phyloP scores from a whole-genome alignment of 1,140 invertebrate genomes.

The Portunus trituberculatus region DNA sequence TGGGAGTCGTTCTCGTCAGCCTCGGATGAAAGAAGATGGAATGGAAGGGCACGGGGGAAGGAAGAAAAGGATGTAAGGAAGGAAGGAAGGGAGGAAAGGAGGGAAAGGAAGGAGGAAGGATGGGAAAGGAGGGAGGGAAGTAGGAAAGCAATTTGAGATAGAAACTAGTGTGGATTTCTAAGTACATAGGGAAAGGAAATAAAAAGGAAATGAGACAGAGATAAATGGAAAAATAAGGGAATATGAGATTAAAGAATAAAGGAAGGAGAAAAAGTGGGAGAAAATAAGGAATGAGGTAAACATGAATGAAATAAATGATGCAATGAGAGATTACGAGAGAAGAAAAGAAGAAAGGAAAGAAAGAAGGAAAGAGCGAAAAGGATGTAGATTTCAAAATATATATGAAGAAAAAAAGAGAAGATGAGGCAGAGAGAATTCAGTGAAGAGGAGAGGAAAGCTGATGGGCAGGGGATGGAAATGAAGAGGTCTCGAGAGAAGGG shows the following conservation, averaged over 20 bases:
- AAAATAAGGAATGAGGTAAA: not conserved
- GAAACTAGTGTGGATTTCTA: no score
- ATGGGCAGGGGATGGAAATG: not conserved
- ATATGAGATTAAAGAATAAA: not conserved
- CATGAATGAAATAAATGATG: not conserved
- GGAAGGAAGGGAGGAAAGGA: not conserved
- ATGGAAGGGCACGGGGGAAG: not conserved
- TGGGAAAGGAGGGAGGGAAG: not conserved
- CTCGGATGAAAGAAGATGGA: no score
- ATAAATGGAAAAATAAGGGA: no score
- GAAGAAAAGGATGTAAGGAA: not conserved
- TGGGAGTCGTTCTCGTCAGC: no score
- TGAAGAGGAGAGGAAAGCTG: not conserved
- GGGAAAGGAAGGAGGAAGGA: not conserved
- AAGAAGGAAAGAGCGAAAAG: not conserved
- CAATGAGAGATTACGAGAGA: not conserved
- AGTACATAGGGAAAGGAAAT: no score
- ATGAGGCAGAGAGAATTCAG: not conserved
- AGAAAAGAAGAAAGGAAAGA: not conserved
- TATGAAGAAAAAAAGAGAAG: not conserved
- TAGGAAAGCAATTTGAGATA: not conserved
- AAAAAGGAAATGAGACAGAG: no score
- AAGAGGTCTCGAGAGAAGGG: not conserved
- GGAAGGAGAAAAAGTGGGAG: not conserved
- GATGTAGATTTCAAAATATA: not conserved